Conservation (phyloP, 2,888 invertebrate species). For the Melinaea marsaeus region DNA sequence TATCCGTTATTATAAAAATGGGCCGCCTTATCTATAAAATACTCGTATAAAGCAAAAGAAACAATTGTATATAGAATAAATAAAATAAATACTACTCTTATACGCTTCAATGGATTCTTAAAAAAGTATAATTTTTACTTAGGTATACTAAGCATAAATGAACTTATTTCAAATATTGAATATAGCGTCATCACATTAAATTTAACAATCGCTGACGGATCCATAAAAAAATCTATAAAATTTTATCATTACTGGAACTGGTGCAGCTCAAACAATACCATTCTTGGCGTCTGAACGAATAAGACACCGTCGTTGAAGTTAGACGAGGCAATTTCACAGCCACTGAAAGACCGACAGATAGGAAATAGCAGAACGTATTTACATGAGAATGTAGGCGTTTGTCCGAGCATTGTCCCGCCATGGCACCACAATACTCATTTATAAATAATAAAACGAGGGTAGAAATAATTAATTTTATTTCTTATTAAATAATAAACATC, state of each 20-base stretch:
- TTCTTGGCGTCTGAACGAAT: conserved; percentile 21
- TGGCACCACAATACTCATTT: conserved; percentile 17
- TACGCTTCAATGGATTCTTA: no score
- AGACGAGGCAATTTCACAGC: conserved; percentile 65
- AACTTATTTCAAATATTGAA: no score
- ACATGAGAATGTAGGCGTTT: conserved; percentile 45
- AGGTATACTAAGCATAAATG: no score
- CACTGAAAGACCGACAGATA: conserved; percentile 51
- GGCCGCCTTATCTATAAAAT: no score
- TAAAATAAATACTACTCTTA: no score
- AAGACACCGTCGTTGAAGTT: conserved; percentile 41
- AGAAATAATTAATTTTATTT: conserved; percentile 18
- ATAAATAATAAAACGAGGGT: not conserved
- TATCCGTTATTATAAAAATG: no score
- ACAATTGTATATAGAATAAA: no score
- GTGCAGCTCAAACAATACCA: conserved; percentile 29
- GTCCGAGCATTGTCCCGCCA: conserved; percentile 43
- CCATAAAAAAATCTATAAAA: conserved; percentile 14
- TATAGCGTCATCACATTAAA: no score
- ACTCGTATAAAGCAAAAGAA: no score
- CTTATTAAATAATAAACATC: no score
- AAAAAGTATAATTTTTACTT: no score
- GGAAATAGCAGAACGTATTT: conserved; percentile 43
- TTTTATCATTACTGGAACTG: conserved; percentile 19
- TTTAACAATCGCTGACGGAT: no score